Conservation (phyloP, 2,113 vertebrate genomes). For the Sakesphorus luctuosus region DNA sequence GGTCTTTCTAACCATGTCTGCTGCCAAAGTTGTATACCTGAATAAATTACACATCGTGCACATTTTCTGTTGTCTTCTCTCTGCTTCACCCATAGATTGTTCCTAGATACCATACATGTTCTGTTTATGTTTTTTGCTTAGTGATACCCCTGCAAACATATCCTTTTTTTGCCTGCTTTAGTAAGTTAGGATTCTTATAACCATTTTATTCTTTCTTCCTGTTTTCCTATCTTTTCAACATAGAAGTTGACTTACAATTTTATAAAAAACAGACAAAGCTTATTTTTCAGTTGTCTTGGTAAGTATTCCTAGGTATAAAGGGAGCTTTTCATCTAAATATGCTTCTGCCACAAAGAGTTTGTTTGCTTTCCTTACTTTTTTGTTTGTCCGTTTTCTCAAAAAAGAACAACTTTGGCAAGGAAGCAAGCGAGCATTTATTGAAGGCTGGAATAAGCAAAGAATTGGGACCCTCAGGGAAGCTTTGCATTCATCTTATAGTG, state of each 20-base stretch:
- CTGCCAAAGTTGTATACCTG: neutral
- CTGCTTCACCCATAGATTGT: neutral
- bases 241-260: neutral
- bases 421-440: neutral
- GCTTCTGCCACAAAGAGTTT: neutral
- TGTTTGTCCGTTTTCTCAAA: neutral
- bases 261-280: neutral
- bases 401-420: neutral
- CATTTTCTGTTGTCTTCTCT: neutral
- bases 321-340: neutral
- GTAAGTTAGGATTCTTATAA: neutral
- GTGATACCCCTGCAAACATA: neutral
- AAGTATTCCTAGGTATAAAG: neutral
- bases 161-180: neutral
- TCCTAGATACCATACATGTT: neutral
- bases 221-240: neutral
- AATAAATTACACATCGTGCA: neutral
- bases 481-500: slow-evolving; percentile 23
- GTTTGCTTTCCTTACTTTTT: neutral
- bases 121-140: neutral
- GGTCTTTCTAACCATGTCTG: neutral
- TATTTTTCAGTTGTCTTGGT: neutral
- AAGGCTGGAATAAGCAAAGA: slow-evolving; percentile 5
- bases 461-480: neutral
- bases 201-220: neutral